Conservation (phyloP, 92 coral and sea anemone species). For the Parazoanthus atlanticus region DNA sequence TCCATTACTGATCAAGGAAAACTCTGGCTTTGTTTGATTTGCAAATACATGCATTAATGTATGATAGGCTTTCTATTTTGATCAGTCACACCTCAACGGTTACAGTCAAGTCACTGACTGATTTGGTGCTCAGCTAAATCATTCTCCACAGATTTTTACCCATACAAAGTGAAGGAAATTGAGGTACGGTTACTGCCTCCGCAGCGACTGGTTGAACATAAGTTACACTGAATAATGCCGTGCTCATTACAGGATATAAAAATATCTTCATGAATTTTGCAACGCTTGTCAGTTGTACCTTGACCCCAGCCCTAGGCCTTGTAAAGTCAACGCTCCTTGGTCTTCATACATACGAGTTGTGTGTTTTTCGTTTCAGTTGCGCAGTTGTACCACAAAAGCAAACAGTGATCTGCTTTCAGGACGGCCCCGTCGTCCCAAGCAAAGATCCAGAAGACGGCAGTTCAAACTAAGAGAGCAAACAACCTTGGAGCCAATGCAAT, state of each 20-base stretch:
- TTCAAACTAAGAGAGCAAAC: background rate
- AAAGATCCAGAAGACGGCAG: background rate
- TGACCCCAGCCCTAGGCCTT: background rate
- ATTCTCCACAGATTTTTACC: too few species aligned
- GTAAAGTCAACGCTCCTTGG: background rate
- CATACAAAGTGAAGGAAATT: background rate
- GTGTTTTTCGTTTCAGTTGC: background rate
- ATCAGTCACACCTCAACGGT: background rate
- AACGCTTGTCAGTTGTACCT: background rate
- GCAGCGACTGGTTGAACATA: background rate
- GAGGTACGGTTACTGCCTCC: background rate
- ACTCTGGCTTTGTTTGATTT: background rate
- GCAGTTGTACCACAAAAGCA: background rate
- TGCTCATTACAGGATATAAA: background rate
- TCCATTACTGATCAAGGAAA: background rate
- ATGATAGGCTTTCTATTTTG: background rate
- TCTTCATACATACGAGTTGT: background rate
- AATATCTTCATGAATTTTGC: slow-evolving; percentile 7
- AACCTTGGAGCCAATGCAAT: background rate
- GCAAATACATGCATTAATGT: background rate
- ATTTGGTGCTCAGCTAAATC: background rate
- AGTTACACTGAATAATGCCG: background rate
- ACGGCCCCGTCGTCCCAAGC: too few species aligned
- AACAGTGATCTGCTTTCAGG: too few species aligned
- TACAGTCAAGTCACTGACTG: background rate